These are phyloP conservation scores for Hypotaenidia okinawae DNA, from an alignment of 2,797 vertebrate species.

Conservation along the genomic window DNA sequence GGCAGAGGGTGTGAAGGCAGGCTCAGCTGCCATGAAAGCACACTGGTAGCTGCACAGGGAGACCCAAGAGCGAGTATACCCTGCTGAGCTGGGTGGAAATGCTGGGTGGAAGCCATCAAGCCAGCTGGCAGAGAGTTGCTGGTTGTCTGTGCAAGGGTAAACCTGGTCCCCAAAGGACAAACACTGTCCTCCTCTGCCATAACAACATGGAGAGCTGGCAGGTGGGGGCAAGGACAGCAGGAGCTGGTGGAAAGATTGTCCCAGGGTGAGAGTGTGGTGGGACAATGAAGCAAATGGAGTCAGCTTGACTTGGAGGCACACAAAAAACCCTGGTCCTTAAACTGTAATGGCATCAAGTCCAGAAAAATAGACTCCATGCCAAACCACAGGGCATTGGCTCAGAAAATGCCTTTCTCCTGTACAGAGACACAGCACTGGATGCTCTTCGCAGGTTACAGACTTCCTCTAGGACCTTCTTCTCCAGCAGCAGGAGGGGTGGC, in stretches of 20 bases:
- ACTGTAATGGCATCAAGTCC: background rate
- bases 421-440: background rate
- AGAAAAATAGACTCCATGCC: background rate
- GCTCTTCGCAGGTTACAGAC: background rate
- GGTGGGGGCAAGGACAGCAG: background rate
- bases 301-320: background rate
- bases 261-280: accelerated
- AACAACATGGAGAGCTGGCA: background rate
- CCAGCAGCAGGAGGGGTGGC: background rate
- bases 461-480: background rate
- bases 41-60: background rate
- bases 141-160: background rate
- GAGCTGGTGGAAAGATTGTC: background rate
- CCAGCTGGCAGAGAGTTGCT: background rate
- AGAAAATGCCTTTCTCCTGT: background rate
- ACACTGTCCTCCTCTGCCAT: accelerated
- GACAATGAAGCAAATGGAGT: background rate
- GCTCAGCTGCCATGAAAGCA: background rate
- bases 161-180: background rate
- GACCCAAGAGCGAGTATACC: accelerated
- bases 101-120: background rate
- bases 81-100: background rate
- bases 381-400: accelerated
- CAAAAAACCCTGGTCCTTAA: background rate
- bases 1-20: background rate